Evolutionary conservation across 1,140 invertebrate species (phyloP), one percentile per base, ranked within the genome.

Genomic region (Hylyphantes graminicola): DNA sequence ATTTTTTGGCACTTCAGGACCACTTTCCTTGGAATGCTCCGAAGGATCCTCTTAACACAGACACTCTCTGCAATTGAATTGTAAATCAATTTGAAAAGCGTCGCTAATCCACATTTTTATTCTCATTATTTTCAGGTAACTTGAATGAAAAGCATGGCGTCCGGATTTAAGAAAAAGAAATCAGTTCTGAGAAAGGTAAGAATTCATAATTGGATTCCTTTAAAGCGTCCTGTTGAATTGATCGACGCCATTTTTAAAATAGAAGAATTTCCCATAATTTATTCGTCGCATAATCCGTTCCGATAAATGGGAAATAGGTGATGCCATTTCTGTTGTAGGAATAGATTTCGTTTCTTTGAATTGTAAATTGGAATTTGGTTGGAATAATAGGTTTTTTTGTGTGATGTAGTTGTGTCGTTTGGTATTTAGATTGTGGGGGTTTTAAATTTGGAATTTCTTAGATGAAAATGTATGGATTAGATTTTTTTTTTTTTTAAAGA

Each of bases 201-300:
- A 35, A 35, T 35, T 74, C 57, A 74, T 74, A 74, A 74, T 74
- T 74, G 72, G 54, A 74, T 74, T 59, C 55, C 54, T 57, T 7
- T 57, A 57, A 15, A 74, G 35, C 57, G 19, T 53, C 72, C 11
- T 51, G 53, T 35, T 13, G 17, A 74, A 59, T 35, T 59, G 72
- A 74, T 74, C 72, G 72, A 74, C 17, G 72, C 19, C 72, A 74
- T 21, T 48, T 74, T 35, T 11, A 55, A 57, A 21, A 59, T n/a
- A 35, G 72, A 57, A 74, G 50, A 74, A 17, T 74, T 59, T 74
- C 72, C 2, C 19, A 74, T 74, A 57, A 59, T 57, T 74, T 74
- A 74, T 74, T 74, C 72, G 57, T 57, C 21, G 12, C 13, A 57
- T 74, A 74, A 74, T 74, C 72, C 72, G 54, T 35, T 35, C 35